Evolutionary conservation across 2,797 vertebrate species (phyloP).

Genomic region (Ptychadena robeensis): DNA sequence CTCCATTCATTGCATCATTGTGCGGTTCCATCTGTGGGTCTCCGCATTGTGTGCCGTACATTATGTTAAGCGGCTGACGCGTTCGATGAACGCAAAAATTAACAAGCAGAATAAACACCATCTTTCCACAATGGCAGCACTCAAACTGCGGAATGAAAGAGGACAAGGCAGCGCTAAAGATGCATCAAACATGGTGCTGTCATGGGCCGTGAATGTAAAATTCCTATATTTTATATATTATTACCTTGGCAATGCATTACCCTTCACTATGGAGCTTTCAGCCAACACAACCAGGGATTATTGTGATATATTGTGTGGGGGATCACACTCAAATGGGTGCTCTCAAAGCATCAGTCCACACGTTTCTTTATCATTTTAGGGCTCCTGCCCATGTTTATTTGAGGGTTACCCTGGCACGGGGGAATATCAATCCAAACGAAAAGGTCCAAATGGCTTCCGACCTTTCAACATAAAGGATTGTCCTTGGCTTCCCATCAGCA

Average conservation of each 20-base stretch:
- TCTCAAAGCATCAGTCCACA: no score
- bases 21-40: not conserved
- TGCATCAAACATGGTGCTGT: not conserved
- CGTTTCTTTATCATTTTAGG: no score
- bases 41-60: not conserved
- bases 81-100: not conserved
- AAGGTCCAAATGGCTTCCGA: no score
- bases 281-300: no score
- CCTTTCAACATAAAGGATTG: no score
- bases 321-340: no score
- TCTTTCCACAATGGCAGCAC: not conserved
- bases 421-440: no score
- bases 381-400: no score
- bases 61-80: not conserved
- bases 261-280: no score
- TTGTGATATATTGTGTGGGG: no score
- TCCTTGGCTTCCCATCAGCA: no score
- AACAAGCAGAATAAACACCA: not conserved
- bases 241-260: not conserved
- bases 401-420: no score
- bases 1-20: slow-evolving; percentile 6
- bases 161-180: not conserved
- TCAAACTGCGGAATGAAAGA: not conserved
- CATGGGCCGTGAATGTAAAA: not conserved
- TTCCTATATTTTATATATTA: not conserved